Evolutionary conservation across 23 tunicate species (phyloP), one percentile per base, ranked within the genome.

Genomic region (Halocynthia roretzi): DNA sequence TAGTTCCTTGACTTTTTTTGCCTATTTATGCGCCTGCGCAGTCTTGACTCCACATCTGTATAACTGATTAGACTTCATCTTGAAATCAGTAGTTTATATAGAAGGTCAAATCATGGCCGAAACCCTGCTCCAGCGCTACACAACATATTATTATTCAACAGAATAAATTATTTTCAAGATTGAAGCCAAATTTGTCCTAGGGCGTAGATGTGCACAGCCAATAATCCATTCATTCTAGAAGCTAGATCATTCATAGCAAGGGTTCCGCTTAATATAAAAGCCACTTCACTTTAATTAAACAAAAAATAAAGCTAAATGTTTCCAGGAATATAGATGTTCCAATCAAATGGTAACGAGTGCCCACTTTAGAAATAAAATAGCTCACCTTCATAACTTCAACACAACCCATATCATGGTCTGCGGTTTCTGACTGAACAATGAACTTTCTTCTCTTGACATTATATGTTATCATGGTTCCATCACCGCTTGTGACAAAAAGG

Each of bases 381-480:
- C 61, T 23, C 61, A 90, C 97, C 83, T 85, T 85, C 14, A 90
- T 53, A 40, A 82, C 83, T 76, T 77, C 40, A 51, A 76, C 86
- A 21, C 87, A 81, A 6, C 72, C 55, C 63, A 85, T 50, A 52
- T 90, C 97, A 20, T 20, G 31, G 77, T 90, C 89, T 71, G 89
- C 83, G 48, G 71, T 75, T 71, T 85, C 79, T 49, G 98, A 80
- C 74, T 86, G 84, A 8, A 92, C 86, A 17, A 86, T 69, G 53
- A 86, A 86, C 71, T 86, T 86, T 82, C 87, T 73, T 50, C 84
- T 81, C 54, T 90, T 71, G 15, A 80, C 78, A 64, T 89, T 84
- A 68, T 84, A 84, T 8, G 99, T 84, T 44, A 86, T 81, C 95
- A 87, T 84, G 50, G 91, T 88, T 8, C 95, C 94, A 61, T 88